phyloP scores from a whole-genome alignment of 1,140 invertebrate genomes.

The Drosophila kurseongensis region DNA sequence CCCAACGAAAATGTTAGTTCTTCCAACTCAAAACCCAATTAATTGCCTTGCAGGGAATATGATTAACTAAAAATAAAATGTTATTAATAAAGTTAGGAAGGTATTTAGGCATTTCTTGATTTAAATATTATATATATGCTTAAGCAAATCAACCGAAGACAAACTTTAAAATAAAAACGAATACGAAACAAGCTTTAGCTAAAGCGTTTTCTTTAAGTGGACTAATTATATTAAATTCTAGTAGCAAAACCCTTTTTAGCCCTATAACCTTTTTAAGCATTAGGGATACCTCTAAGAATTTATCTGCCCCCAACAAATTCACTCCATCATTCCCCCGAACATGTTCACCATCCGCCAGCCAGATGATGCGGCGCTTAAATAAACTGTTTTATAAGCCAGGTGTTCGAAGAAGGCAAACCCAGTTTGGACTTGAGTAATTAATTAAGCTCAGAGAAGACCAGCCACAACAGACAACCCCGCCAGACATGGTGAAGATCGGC shows the following conservation, averaged over 20 bases:
- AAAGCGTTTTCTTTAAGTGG: no score
- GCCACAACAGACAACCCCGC: slow-evolving; percentile 16
- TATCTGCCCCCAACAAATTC: not conserved
- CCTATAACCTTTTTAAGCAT: not conserved
- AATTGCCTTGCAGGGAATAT: no score
- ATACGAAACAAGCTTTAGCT: no score
- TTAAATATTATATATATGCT: no score
- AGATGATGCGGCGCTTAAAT: slow-evolving; percentile 10
- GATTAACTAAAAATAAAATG: no score
- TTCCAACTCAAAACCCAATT: no score
- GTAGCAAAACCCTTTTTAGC: not conserved
- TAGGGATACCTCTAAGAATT: not conserved
- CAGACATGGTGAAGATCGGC: slow-evolving; percentile 39
- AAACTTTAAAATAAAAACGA: no score
- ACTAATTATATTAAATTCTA: no score
- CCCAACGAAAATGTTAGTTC: no score
- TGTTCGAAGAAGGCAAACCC: slow-evolving; percentile 21
- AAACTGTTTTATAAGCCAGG: slow-evolving; percentile 36
- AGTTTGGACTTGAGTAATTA: slow-evolving; percentile 32
- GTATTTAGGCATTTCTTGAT: no score
- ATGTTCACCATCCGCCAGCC: not conserved
- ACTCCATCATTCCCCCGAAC: not conserved
- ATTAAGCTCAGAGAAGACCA: slow-evolving; percentile 14
- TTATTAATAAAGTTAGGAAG: no score
- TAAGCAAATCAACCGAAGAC: no score